Evolutionary conservation across 1,140 invertebrate genomes (phyloP).

Genomic region (Aporrectodea caliginosa): DNA sequence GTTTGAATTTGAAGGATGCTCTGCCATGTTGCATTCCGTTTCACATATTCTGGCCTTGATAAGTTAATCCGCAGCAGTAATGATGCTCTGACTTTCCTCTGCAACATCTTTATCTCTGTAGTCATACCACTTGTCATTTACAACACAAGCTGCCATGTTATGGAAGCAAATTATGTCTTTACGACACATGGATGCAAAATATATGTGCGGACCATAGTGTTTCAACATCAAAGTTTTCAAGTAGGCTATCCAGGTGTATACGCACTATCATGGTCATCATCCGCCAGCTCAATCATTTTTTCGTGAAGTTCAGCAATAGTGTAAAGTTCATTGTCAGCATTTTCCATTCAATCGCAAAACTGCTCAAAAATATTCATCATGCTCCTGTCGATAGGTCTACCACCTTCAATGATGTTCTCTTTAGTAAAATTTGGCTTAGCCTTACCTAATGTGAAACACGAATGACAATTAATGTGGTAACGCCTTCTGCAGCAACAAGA

Average conservation of each 20-base stretch:
- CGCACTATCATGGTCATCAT: not conserved
- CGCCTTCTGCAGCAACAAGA: not conserved
- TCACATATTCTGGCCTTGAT: constrained; percentile 4
- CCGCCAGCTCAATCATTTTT: not conserved
- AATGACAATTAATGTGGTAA: not conserved
- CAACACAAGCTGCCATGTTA: not conserved
- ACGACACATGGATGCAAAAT: not conserved
- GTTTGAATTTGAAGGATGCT: not conserved
- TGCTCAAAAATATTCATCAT: not conserved
- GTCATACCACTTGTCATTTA: not conserved
- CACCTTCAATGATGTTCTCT: too few relatives aligned
- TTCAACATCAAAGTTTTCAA: not conserved
- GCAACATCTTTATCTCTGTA: not conserved
- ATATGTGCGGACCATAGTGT: not conserved
- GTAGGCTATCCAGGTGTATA: not conserved
- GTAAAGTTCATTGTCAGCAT: not conserved
- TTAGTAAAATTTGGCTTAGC: not conserved
- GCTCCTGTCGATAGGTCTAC: not conserved
- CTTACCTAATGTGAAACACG: not conserved
- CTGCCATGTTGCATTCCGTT: constrained; percentile 6
- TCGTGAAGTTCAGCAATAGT: not conserved
- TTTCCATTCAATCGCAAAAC: not conserved
- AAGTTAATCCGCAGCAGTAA: not conserved
- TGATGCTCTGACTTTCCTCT: not conserved
- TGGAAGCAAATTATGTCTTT: not conserved